Conservation (phyloP, 2,797 vertebrate genomes). For the Pampus argenteus region DNA sequence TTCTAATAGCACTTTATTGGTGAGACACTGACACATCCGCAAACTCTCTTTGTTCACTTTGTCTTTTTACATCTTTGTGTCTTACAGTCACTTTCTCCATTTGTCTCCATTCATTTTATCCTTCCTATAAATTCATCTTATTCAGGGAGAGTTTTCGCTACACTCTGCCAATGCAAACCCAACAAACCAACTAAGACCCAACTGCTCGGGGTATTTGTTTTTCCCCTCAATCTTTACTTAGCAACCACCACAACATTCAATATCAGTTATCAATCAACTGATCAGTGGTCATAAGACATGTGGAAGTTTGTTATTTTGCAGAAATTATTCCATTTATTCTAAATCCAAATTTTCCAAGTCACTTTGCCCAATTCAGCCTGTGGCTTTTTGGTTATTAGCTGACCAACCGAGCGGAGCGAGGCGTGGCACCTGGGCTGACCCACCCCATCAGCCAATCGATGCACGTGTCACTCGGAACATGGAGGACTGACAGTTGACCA, state of each 20-base stretch:
- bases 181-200: not conserved
- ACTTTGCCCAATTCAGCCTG: constrained; percentile 22
- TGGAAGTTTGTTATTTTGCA: not conserved
- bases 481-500: constrained; percentile 34
- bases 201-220: not conserved
- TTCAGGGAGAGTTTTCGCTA: not conserved
- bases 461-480: constrained; percentile 47
- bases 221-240: not conserved
- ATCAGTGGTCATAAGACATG: not conserved
- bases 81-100: constrained; percentile 24
- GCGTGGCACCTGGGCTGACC: constrained; percentile 10
- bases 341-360: not conserved
- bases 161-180: not conserved
- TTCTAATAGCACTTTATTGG: constrained; percentile 52
- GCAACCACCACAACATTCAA: not conserved
- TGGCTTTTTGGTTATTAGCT: constrained; percentile 34
- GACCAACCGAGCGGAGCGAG: constrained; percentile 20
- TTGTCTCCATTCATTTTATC: constrained; percentile 1
- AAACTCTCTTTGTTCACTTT: constrained; percentile 18
- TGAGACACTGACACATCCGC: constrained; percentile 45
- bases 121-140: not conserved
- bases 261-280: not conserved
- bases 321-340: not conserved
- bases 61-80: constrained; percentile 27
- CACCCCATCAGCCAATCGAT: constrained; percentile 46